Conservation (phyloP, 2,797 vertebrate genomes). For the Lacerta agilis region DNA sequence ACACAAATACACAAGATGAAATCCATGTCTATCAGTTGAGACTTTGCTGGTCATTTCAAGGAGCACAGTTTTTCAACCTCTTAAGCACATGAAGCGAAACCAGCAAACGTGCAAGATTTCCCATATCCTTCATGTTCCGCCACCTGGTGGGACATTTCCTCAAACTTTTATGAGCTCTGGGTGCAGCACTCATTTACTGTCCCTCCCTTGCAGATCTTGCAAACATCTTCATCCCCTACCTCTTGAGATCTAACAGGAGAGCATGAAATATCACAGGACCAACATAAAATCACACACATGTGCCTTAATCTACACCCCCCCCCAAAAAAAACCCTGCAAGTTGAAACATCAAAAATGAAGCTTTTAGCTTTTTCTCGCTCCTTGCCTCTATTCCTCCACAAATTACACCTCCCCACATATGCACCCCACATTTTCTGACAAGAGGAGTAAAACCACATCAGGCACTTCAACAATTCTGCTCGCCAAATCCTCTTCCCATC, state of each 20-base stretch:
- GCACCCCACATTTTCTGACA: not conserved
- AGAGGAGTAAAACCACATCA: not conserved
- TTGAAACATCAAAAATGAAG: not conserved
- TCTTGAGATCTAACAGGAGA: slow-evolving; percentile 1
- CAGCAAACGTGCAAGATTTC: not conserved
- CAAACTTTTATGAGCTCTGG: slow-evolving; percentile 34
- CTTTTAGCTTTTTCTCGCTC: not conserved
- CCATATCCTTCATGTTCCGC: slow-evolving; percentile 28
- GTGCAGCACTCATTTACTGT: slow-evolving; percentile 45
- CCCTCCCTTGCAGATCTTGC: slow-evolving; percentile 35
- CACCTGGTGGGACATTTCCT: slow-evolving; percentile 60
- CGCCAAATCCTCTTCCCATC: not conserved
- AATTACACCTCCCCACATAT: not conserved
- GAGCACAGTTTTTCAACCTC: slow-evolving; percentile 33
- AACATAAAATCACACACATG: not conserved
- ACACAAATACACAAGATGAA: not conserved
- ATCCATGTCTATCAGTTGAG: not conserved
- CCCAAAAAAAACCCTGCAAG: not conserved
- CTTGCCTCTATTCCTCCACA: not conserved
- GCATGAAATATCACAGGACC: not conserved
- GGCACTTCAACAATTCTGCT: not conserved
- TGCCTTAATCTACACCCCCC: not conserved
- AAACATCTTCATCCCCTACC: slow-evolving; percentile 45
- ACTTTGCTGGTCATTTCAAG: not conserved
- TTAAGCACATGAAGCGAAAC: not conserved